Conservation (phyloP, 2,113 vertebrate species). For the Mesoclemmys tuberculata region DNA sequence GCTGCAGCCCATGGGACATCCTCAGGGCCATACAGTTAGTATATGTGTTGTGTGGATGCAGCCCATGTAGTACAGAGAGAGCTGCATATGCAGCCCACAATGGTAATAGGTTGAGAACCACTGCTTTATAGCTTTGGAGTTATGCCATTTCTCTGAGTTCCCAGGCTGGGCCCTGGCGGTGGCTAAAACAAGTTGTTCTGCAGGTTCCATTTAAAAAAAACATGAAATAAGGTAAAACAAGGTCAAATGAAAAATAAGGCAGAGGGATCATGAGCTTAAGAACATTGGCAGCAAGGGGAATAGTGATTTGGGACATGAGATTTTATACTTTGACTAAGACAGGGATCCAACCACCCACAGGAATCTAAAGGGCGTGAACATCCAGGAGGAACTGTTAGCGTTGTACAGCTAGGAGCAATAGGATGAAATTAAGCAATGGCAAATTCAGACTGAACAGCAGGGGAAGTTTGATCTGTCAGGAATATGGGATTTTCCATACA, state of each 20-base stretch:
- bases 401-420: no score
- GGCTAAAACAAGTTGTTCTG: background rate
- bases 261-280: background rate
- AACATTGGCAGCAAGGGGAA: background rate
- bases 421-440: no score
- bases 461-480: background rate
- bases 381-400: no score
- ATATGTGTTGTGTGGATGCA: no score
- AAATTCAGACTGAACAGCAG: background rate
- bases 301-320: no score
- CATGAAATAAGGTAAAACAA: background rate
- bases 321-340: background rate
- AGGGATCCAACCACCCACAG: no score
- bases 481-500: background rate
- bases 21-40: no score
- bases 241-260: background rate
- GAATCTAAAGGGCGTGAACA: no score
- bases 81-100: no score
- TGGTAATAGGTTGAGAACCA: no score
- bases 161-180: background rate
- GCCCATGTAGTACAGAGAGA: no score
- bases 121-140: background rate
- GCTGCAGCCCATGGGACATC: no score
- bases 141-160: background rate
- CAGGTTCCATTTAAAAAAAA: background rate